Evolutionary conservation across 1,140 invertebrate genomes (phyloP).

Genomic region (Megalopta genalis): DNA sequence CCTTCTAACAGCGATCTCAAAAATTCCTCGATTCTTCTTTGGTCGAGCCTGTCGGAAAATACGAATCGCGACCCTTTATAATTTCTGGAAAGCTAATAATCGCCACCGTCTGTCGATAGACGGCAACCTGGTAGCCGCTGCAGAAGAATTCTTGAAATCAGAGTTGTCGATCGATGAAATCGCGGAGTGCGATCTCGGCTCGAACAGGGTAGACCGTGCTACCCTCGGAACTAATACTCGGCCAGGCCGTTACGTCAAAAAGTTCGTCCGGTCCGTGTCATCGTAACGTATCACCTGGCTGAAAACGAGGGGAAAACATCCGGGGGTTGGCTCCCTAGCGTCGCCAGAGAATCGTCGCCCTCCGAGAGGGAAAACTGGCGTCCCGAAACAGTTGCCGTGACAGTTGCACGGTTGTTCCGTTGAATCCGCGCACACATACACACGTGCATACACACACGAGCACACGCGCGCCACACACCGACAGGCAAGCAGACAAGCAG

Average conservation of each 20-base stretch:
- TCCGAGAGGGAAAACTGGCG: slow-evolving; percentile 5
- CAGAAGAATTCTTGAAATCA: no score
- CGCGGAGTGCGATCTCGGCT: no score
- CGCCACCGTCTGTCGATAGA: no score
- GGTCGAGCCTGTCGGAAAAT: no score
- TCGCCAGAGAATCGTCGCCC: slow-evolving; percentile 19
- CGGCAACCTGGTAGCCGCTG: no score
- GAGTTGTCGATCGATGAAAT: no score
- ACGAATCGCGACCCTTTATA: no score
- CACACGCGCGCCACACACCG: not conserved
- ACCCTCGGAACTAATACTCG: not conserved
- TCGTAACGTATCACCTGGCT: slow-evolving; percentile 31
- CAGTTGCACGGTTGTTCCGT: slow-evolving; percentile 29
- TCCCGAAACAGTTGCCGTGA: slow-evolving; percentile 29
- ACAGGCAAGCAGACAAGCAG: no score
- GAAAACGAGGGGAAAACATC: slow-evolving; percentile 3
- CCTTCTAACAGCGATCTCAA: no score
- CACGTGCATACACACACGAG: not conserved
- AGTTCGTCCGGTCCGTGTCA: not conserved
- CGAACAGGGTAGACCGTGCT: no score
- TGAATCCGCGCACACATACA: slow-evolving; percentile 17
- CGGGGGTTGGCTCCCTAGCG: not conserved
- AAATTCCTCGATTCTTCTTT: no score
- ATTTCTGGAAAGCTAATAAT: no score
- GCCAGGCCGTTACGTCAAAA: not conserved